Evolutionary conservation across 1,140 invertebrate species (phyloP), one percentile per base, ranked within the genome.

Genomic region (Caenorhabditis brenneri): DNA sequence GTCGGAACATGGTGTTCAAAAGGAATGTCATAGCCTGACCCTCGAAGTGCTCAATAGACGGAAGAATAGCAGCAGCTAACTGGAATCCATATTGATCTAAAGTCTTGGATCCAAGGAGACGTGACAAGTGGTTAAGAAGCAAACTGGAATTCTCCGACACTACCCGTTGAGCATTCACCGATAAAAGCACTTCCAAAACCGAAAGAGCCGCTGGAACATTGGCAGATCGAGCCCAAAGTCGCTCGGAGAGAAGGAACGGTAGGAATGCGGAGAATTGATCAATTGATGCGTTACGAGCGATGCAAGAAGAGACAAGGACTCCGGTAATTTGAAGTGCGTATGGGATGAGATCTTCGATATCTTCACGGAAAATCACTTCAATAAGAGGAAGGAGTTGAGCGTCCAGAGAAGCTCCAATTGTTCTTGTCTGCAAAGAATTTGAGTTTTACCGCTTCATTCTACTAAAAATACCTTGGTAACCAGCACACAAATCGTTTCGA

Each of bases 321-420:
- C 55, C 84, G 24, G 27, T 79, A 16, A 85, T 29, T 46, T 85
- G 84, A 27, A 85, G 69, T n/a, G 84, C 84, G 33, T 85, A 85
- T 9, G 84, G 84, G 22, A 85, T 78, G 55, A 85, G 79, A 46
- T 85, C 84, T 46, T 36, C 55, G 0, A 78, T 4, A 31, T 85
- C 84, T 39, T 81, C 31, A 15, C 31, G 22, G 65, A 85, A 42
- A 24, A 85, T 85, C 22, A 46, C 60, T 51, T 79, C 84, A 19
- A 85, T 55, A 2, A 81, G 49, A 5, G 84, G 84, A 19, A 85
- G 42, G 24, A 85, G 80, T 55, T 80, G 84, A 29, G 42, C 36
- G 33, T 85, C 84, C 12, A 85, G 33, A 0, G 65, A 74, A 31
- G 81, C 80, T 1, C 79, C 65, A 42, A 81, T 49, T 46, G 49